Evolutionary conservation across 1,140 invertebrate genomes (phyloP), one percentile per base, ranked within the genome.

Genomic region (Hirudo medicinalis): DNA sequence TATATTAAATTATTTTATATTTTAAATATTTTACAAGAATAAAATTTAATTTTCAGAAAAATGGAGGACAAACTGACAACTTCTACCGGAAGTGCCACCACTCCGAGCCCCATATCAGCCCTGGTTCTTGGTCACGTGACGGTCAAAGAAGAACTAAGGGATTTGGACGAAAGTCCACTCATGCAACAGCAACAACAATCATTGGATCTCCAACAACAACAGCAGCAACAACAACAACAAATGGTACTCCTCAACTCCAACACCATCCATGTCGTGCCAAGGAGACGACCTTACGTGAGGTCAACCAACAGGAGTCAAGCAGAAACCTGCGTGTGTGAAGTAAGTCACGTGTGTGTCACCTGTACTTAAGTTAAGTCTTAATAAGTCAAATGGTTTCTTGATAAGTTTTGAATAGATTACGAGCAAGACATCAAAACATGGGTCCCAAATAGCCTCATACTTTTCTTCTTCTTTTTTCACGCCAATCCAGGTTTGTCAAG

Each of bases 401-500:
- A 20, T 57, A n/a, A n/a, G 9, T 57, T 57, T 57, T 57, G 2
- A 36, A 36, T 36, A 3, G 32, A 36, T n/a, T n/a, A n/a, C n/a
- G n/a, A n/a, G n/a, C n/a, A 36, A 36, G 32, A 36, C 6, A 36
- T n/a, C 32, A 36, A 36, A 36, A 36, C 32, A 27, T n/a, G n/a
- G n/a, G n/a, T n/a, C n/a, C 36, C 63, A 32, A 67, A 25, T 69
- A 22, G n/a, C n/a, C n/a, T 40, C 2, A 11, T 43, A 2, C 68
- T 40, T 69, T n/a, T 29, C 40, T 43, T 20, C 32, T 40, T 20
- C 8, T 22, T 6, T 43, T 40, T 49, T 40, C 40, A 15, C 5
- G 53, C n/a, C 70, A 70, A 49, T 32, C 63, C 63, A 74, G 53
- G 73, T 74, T 19, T 74, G 73, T 67, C 73, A 74, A 53, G 73